Evolutionary conservation across 2,113 vertebrate species (phyloP).

Genomic region (Xenotilapia caudafasciata): DNA sequence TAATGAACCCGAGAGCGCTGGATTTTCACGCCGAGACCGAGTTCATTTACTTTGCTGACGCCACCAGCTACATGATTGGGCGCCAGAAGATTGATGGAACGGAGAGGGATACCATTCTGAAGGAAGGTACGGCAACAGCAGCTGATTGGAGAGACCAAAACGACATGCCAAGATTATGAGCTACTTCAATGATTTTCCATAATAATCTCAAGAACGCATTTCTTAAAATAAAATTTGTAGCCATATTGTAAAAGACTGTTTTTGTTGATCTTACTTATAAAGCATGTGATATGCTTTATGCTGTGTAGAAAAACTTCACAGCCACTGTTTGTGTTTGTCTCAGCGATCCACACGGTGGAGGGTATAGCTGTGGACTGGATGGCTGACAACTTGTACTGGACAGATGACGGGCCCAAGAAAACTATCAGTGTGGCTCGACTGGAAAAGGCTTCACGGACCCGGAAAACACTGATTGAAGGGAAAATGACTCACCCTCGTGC

Average conservation of each 20-base stretch:
- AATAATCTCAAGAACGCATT: neutral
- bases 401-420: constrained; percentile 94
- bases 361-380: constrained; percentile 98
- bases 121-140: constrained; percentile 75
- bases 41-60: constrained; percentile 95
- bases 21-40: constrained; percentile 91
- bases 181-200: neutral
- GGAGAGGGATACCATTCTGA: constrained; percentile 88
- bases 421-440: constrained; percentile 94
- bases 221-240: neutral
- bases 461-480: constrained; percentile 91
- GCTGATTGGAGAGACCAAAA: neutral
- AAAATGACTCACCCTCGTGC: constrained; percentile 97
- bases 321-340: neutral
- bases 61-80: constrained; percentile 93
- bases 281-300: neutral
- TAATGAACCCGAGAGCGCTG: constrained; percentile 92
- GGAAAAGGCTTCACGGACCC: constrained; percentile 91
- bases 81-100: constrained; percentile 95
- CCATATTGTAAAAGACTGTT: neutral
- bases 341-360: constrained; percentile 94
- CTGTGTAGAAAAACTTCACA: neutral
- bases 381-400: constrained; percentile 97
- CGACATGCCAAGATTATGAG: neutral
- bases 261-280: neutral